Conservation (phyloP, 2,888 invertebrate genomes). For the Spilarctia lutea region DNA sequence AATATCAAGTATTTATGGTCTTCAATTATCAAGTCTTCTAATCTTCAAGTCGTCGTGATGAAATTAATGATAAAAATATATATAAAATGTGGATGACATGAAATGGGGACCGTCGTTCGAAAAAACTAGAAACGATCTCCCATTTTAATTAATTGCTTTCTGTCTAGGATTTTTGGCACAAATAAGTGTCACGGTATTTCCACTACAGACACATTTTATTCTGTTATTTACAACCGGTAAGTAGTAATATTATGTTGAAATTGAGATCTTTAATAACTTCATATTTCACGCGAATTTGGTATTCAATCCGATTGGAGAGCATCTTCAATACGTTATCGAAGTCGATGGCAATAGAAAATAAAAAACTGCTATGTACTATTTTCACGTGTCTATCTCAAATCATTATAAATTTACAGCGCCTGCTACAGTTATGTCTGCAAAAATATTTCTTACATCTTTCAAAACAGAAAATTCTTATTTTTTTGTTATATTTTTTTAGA, state of each 20-base stretch:
- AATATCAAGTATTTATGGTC: no score
- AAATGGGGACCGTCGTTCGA: no score
- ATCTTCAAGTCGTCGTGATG: no score
- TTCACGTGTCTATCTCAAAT: no score
- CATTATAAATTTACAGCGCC: constrained; percentile 38
- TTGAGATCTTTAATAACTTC: neutral
- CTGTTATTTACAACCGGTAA: neutral
- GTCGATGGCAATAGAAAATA: neutral
- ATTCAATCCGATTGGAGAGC: constrained; percentile 20
- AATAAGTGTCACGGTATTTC: neutral
- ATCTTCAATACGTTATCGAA: neutral
- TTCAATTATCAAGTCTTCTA: no score
- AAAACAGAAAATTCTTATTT: neutral
- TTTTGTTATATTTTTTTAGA: neutral
- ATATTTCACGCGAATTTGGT: neutral
- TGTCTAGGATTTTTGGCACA: no score
- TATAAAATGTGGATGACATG: no score
- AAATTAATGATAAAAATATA: no score
- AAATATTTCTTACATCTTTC: neutral
- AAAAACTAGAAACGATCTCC: no score
- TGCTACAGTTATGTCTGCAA: constrained; percentile 41
- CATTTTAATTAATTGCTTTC: no score
- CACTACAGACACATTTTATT: neutral
- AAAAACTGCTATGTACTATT: neutral
- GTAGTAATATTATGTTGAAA: neutral